phyloP scores from a whole-genome alignment of 2,888 invertebrate genomes.

The Nomada lathburiana region DNA sequence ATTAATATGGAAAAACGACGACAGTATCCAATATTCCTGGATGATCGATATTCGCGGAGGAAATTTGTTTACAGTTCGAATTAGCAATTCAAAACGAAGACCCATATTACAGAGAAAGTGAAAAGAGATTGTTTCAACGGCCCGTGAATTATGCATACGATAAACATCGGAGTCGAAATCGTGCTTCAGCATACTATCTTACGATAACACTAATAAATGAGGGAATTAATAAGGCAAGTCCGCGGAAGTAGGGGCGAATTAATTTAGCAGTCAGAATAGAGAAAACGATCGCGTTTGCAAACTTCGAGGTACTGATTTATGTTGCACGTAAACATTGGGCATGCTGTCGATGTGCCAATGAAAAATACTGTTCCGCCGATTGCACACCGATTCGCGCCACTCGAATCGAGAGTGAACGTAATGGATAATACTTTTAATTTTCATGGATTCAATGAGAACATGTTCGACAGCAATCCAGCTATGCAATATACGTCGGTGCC shows the following conservation, averaged over 20 bases:
- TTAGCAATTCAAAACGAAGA: neutral
- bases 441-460: conserved; percentile 5
- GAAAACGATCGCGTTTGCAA: neutral
- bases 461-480: neutral
- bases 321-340: neutral
- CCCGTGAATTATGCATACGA: neutral
- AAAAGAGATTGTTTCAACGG: neutral
- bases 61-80: neutral
- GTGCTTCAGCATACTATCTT: conserved; percentile 1
- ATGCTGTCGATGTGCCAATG: neutral
- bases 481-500: too few relatives aligned
- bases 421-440: conserved; percentile 5
- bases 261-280: conserved; percentile 20
- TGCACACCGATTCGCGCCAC: conserved; percentile 10
- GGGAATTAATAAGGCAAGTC: conserved; percentile 13
- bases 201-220: conserved; percentile 20
- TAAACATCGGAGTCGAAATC: conserved; percentile 8
- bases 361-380: conserved; percentile 24
- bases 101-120: neutral
- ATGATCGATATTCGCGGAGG: too few relatives aligned
- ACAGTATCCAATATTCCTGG: too few relatives aligned
- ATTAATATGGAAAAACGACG: neutral
- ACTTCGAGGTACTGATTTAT: too few relatives aligned
- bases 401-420: conserved; percentile 9
- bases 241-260: conserved; percentile 4